Percentiles rank a stretch among this genome's conserved stretches.
Evolutionary conservation across 2,113 vertebrate species (phyloP).

Genomic region (Camarhynchus parvulus): DNA sequence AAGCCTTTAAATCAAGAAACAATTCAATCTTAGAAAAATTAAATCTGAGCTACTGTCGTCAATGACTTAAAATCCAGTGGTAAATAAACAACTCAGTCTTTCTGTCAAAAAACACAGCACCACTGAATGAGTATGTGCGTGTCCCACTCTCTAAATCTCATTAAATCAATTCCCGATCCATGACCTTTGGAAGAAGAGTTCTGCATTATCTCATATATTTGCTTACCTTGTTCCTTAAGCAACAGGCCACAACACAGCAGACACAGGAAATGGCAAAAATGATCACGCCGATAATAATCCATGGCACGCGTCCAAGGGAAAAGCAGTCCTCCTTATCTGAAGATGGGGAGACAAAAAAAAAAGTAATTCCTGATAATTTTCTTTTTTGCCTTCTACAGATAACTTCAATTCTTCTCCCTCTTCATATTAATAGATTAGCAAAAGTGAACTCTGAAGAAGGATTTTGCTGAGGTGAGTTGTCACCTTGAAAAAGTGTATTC

Average conservation of each 20-base stretch:
- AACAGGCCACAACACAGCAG: constrained; percentile 37
- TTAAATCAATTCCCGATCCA: not conserved
- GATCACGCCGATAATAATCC: constrained; percentile 61
- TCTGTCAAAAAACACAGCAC: not conserved
- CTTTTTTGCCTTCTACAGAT: not conserved
- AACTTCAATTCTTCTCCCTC: not conserved
- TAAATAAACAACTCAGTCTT: constrained; percentile 9
- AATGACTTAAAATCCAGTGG: not conserved
- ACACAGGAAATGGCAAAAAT: constrained; percentile 27
- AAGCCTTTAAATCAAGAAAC: constrained; percentile 36
- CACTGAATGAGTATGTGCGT: not conserved
- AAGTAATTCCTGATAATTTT: not conserved
- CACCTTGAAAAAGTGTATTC: not conserved
- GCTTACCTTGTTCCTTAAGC: constrained; percentile 72
- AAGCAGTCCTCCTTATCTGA: constrained; percentile 43
- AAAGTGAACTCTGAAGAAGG: not conserved
- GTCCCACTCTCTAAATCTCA: not conserved
- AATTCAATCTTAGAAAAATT: constrained; percentile 25
- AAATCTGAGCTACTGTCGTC: constrained; percentile 24
- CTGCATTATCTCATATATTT: not conserved
- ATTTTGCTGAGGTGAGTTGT: not conserved
- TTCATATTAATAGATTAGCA: not conserved
- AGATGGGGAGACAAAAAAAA: not conserved
- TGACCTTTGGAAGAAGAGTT: not conserved
- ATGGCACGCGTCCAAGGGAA: constrained; percentile 51